Conservation (phyloP, 2,888 invertebrate species). For the Portevinia maculata region DNA sequence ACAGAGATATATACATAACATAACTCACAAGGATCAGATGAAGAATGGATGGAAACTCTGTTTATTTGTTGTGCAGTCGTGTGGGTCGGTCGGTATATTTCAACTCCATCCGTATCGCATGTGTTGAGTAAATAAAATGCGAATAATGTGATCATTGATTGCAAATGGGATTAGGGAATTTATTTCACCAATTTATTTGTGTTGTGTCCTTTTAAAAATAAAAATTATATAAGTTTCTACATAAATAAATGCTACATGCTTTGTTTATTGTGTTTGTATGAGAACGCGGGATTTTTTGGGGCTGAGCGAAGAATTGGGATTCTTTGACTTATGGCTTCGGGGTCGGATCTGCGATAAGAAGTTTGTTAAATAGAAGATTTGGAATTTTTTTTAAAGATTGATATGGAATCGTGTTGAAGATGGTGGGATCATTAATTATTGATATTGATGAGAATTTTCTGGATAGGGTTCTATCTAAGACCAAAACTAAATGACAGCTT, state of each 20-base stretch:
- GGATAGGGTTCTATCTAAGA: no score
- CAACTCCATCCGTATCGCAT: no score
- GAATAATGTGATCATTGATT: constrained; percentile 74
- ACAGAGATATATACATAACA: constrained; percentile 24
- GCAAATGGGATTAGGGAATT: constrained; percentile 74
- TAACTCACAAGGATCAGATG: constrained; percentile 49
- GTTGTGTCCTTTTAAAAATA: constrained; percentile 46
- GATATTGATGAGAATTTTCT: no score
- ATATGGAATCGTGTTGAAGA: no score
- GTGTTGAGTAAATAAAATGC: constrained; percentile 63
- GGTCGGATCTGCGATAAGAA: constrained; percentile 60
- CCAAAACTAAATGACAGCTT: no score
- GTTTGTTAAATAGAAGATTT: constrained; percentile 64
- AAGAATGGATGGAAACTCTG: constrained; percentile 35
- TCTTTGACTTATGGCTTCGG: constrained; percentile 36
- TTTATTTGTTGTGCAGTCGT: constrained; percentile 24
- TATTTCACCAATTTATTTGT: constrained; percentile 69
- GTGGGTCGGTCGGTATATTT: not conserved
- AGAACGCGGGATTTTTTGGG: constrained; percentile 21
- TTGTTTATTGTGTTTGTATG: constrained; percentile 51
- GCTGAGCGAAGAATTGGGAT: not conserved
- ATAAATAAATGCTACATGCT: constrained; percentile 3
- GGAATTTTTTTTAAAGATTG: not conserved
- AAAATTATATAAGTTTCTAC: constrained; percentile 19
- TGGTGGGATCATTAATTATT: not conserved